A percentile compares a stretch with the other conserved stretches of the same genome.
Evolutionary conservation across 2,888 invertebrate species (phyloP).

Genomic region (Creontiades dilutus): DNA sequence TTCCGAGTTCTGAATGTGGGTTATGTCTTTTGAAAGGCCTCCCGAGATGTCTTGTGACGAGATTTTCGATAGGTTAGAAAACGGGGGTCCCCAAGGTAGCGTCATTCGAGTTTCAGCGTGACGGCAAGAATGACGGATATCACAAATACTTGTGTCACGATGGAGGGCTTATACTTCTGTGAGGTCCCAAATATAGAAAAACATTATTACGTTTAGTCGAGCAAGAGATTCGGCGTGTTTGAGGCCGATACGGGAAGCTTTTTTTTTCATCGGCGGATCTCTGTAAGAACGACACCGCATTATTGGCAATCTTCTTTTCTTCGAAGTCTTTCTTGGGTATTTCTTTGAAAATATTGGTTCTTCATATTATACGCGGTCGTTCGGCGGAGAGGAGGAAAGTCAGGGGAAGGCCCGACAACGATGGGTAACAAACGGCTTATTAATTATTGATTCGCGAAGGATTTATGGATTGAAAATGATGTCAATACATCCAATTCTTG

Average conservation of each 20-base stretch:
- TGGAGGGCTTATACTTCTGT: neutral
- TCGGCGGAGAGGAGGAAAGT: too few species aligned
- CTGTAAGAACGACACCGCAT: too few species aligned
- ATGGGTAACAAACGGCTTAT: too few species aligned
- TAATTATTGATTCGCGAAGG: too few species aligned
- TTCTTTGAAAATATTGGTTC: too few species aligned
- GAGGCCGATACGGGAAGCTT: neutral
- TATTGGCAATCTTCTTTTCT: too few species aligned
- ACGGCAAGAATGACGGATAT: neutral
- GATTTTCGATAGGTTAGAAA: neutral
- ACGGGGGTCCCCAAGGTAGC: neutral
- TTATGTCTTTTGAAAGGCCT: neutral
- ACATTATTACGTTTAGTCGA: neutral
- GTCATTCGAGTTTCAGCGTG: neutral
- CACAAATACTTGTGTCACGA: neutral
- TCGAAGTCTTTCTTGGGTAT: too few species aligned
- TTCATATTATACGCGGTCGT: too few species aligned
- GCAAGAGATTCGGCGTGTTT: neutral
- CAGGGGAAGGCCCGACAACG: too few species aligned
- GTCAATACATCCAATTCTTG: too few species aligned
- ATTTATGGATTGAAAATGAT: too few species aligned
- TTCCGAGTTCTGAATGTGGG: neutral
- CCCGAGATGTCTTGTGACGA: too few species aligned
- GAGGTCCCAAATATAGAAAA: neutral
- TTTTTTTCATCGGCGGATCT: neutral